A percentile compares a stretch with the other conserved stretches of the same genome.
phyloP scores from a whole-genome alignment of 2,888 invertebrate genomes.

The Phragmatobia fuliginosa region DNA sequence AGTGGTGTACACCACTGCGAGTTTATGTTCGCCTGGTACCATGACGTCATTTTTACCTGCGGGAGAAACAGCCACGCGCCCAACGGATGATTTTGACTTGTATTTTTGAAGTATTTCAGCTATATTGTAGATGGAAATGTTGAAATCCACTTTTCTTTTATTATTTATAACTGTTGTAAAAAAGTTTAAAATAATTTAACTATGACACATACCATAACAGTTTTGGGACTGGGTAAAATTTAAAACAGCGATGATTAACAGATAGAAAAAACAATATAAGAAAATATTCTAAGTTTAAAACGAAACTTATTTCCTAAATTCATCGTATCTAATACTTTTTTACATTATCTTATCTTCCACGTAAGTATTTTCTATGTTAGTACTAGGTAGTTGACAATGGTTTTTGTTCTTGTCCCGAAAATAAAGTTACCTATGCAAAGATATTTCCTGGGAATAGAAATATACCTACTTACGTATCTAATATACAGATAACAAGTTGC shows the following conservation, averaged over 20 bases:
- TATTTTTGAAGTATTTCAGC: background rate
- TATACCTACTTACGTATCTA: too few relatives aligned
- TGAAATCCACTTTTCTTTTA: background rate
- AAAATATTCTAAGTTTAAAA: too few relatives aligned
- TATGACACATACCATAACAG: background rate
- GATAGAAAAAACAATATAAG: background rate
- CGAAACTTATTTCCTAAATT: background rate
- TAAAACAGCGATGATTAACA: background rate
- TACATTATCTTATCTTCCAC: background rate
- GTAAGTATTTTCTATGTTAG: background rate
- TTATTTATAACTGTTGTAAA: background rate
- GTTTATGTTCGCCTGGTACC: slow-evolving; percentile 72
- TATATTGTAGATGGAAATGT: background rate
- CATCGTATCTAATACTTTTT: background rate
- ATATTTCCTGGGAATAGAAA: too few relatives aligned
- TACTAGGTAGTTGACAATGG: too few relatives aligned
- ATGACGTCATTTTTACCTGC: slow-evolving; percentile 67
- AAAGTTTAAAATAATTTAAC: too few relatives aligned
- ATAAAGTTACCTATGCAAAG: too few relatives aligned
- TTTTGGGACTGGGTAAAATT: background rate
- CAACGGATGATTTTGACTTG: slow-evolving; percentile 32
- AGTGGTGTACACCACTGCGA: slow-evolving; percentile 47
- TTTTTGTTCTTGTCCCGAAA: too few relatives aligned
- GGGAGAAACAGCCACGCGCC: slow-evolving; percentile 51
- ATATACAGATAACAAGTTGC: background rate